These are phyloP conservation scores for Spilarctia lutea DNA, from an alignment of 2,888 invertebrate genomes.

Conservation along the genomic window DNA sequence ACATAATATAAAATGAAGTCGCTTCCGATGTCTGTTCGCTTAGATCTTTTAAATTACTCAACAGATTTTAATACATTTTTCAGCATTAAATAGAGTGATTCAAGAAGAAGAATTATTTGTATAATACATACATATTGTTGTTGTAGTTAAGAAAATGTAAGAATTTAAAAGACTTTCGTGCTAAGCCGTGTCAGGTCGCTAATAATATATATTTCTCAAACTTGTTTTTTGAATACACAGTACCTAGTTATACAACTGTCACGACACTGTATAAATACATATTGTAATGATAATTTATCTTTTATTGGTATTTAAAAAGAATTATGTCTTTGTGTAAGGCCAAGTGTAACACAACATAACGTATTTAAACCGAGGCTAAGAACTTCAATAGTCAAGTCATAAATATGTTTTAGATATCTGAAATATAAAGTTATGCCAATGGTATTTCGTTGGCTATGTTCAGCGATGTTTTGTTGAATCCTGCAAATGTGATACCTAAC, in stretches of 20 bases:
- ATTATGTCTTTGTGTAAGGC: conserved; percentile 35
- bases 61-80: too few species aligned
- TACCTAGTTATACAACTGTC: conserved; percentile 11
- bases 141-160: too few species aligned
- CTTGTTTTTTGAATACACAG: neutral
- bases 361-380: conserved; percentile 24
- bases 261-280: conserved; percentile 7
- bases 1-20: too few species aligned
- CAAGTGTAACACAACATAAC: conserved; percentile 31
- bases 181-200: too few species aligned
- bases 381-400: conserved; percentile 29
- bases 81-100: too few species aligned
- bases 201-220: neutral
- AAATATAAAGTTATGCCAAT: neutral
- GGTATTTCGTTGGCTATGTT: neutral
- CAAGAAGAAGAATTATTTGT: too few species aligned
- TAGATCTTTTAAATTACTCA: too few species aligned
- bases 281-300: neutral
- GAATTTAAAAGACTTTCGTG: too few species aligned
- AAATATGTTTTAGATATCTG: conserved; percentile 18
- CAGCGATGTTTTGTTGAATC: neutral
- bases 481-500: neutral
- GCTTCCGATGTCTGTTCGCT: too few species aligned
- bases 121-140: too few species aligned
- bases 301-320: conserved; percentile 33